Percentiles rank a stretch among this genome's conserved stretches.
Evolutionary conservation across 2,888 invertebrate genomes (phyloP).

Genomic region (Uloborus plumipes): DNA sequence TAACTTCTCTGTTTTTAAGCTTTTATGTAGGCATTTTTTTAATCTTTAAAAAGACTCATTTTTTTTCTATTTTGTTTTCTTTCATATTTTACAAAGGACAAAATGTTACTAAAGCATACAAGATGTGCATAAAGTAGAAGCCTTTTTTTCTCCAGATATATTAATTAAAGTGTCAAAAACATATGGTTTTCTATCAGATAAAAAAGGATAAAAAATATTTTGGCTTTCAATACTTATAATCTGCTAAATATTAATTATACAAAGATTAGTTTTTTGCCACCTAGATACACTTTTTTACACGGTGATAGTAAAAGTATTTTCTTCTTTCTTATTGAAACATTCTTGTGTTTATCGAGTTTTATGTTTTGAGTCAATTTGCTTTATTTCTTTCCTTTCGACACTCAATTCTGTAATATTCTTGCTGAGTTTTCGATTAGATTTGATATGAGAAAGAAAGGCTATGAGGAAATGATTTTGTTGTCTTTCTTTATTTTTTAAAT

Average conservation of each 20-base stretch:
- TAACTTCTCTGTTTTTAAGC: too few species aligned
- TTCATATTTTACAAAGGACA: too few species aligned
- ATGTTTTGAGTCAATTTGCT: slow-evolving; percentile 6
- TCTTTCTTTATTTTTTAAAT: too few species aligned
- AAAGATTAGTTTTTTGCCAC: slow-evolving; percentile 37
- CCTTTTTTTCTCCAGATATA: slow-evolving; percentile 29
- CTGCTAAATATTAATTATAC: slow-evolving; percentile 57
- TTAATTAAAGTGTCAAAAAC: slow-evolving; percentile 60
- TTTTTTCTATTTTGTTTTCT: too few species aligned
- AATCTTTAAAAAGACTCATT: too few species aligned
- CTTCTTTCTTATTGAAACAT: slow-evolving; percentile 18
- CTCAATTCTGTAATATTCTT: too few species aligned
- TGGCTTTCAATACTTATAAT: slow-evolving; percentile 38
- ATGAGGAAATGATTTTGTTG: too few species aligned
- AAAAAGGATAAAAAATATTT: slow-evolving; percentile 22
- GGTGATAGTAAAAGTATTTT: slow-evolving; percentile 25
- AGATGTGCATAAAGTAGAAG: too few species aligned
- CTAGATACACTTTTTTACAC: slow-evolving; percentile 25
- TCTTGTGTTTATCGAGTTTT: slow-evolving; percentile 26
- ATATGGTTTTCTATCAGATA: slow-evolving; percentile 33
- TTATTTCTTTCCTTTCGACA: slow-evolving; percentile 23
- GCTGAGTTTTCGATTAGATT: too few species aligned
- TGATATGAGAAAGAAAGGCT: too few species aligned
- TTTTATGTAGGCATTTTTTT: too few species aligned
- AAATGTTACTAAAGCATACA: too few species aligned